A percentile compares a stretch with the other conserved stretches of the same genome.
Evolutionary conservation across 2,888 invertebrate species (phyloP).

Genomic region (Apodemia duryi): DNA sequence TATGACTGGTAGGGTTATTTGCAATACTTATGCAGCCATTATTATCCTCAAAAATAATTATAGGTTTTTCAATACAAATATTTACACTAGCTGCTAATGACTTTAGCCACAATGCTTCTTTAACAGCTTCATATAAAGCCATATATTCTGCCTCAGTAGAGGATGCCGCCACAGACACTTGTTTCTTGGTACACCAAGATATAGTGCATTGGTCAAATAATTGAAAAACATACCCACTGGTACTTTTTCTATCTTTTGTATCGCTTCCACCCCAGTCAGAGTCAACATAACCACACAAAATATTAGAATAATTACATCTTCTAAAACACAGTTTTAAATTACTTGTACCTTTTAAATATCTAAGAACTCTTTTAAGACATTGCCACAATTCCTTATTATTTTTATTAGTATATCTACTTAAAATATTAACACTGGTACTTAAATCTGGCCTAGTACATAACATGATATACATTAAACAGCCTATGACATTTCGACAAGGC

Average conservation of each 20-base stretch:
- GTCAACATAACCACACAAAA: slow-evolving; percentile 37
- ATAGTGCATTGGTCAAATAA: slow-evolving; percentile 29
- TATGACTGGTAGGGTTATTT: slow-evolving; percentile 36
- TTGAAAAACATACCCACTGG: slow-evolving; percentile 30
- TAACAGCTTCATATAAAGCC: slow-evolving; percentile 32
- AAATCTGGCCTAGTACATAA: too few relatives aligned
- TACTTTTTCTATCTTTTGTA: slow-evolving; percentile 29
- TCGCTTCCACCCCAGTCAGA: slow-evolving; percentile 36
- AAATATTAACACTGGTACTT: slow-evolving; percentile 6
- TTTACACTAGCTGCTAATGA: slow-evolving; percentile 34
- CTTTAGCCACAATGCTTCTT: slow-evolving; percentile 41
- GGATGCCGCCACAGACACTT: slow-evolving; percentile 28
- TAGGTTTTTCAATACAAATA: slow-evolving; percentile 26
- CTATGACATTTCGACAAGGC: too few relatives aligned
- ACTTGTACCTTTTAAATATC: too few relatives aligned
- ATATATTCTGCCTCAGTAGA: slow-evolving; percentile 33
- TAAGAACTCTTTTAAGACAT: slow-evolving; percentile 34
- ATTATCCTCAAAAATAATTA: slow-evolving; percentile 39
- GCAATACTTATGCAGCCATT: slow-evolving; percentile 41
- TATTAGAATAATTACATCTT: slow-evolving; percentile 29
- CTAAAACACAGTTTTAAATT: slow-evolving; percentile 35
- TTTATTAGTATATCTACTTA: slow-evolving; percentile 36
- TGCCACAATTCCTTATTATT: slow-evolving; percentile 35
- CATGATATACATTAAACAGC: too few relatives aligned
- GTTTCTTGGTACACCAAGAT: slow-evolving; percentile 26